A percentile compares a stretch with the other conserved stretches of the same genome.
Conservation (phyloP, 1,140 invertebrate genomes). For the Aphelenchoides besseyi region DNA sequence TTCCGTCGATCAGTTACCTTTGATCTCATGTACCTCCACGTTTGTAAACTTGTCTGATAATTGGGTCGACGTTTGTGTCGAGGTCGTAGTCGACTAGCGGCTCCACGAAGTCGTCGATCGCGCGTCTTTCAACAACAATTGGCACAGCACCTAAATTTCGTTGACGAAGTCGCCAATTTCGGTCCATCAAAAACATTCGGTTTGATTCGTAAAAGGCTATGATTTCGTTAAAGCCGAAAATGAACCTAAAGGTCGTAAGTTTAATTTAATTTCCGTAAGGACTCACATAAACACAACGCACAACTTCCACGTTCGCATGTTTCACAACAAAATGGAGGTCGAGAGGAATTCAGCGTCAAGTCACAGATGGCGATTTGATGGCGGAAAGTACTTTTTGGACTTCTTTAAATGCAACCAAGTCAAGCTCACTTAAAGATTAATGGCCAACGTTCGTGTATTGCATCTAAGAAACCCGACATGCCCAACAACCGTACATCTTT, state of each 20-base stretch:
- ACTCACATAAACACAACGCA: no score
- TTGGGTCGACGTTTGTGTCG: neutral
- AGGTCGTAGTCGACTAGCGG: neutral
- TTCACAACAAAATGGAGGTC: neutral
- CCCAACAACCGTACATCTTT: no score
- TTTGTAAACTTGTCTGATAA: neutral
- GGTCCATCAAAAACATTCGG: constrained; percentile 1
- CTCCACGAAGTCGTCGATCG: neutral
- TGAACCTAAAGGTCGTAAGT: neutral
- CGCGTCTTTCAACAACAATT: neutral
- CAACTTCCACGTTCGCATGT: neutral
- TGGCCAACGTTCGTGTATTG: no score
- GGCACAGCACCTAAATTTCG: neutral
- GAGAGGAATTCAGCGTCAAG: neutral
- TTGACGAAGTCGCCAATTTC: neutral
- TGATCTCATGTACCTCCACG: neutral
- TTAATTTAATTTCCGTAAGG: no score
- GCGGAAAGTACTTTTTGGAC: neutral
- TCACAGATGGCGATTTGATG: no score
- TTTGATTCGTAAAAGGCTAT: neutral
- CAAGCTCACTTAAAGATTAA: no score
- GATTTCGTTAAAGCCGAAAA: neutral
- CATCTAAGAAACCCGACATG: no score
- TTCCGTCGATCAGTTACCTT: neutral
- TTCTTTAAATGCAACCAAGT: neutral